These are phyloP conservation scores for Edolisoma coerulescens DNA, from an alignment of 2,113 vertebrate species.

Conservation along the genomic window DNA sequence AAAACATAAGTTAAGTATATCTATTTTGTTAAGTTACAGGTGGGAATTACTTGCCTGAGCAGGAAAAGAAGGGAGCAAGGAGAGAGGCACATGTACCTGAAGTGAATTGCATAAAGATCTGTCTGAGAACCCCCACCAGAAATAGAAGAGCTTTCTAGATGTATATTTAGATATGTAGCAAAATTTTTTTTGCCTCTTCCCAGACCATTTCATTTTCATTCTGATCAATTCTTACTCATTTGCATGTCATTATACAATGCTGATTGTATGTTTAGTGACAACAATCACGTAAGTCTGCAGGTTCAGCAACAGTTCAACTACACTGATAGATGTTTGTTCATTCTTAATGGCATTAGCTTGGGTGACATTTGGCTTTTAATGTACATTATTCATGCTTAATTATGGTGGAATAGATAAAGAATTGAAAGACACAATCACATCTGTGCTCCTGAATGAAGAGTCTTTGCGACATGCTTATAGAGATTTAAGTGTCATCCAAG, in stretches of 20 bases:
- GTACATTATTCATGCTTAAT: neutral
- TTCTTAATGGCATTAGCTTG: conserved; percentile 7
- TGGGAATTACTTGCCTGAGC: neutral
- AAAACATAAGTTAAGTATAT: neutral
- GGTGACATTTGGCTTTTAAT: neutral
- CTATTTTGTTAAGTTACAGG: neutral
- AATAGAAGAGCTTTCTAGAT: neutral
- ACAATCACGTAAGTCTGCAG: neutral
- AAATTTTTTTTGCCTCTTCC: neutral
- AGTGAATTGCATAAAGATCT: neutral
- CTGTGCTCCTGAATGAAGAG: neutral
- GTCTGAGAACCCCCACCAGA: neutral
- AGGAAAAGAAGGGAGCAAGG: neutral
- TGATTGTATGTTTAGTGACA: neutral
- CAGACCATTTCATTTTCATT: neutral
- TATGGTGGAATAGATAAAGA: conserved; percentile 6
- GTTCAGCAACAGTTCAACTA: neutral
- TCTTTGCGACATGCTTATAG: neutral
- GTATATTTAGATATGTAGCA: neutral
- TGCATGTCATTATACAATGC: neutral
- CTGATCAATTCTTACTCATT: neutral
- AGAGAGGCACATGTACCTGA: neutral
- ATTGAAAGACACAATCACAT: neutral
- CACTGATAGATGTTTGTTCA: neutral
- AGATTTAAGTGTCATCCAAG: conserved; percentile 11